These are phyloP conservation scores for Amphiprion percula DNA, from an alignment of 2,113 vertebrate genomes.

Conservation along the genomic window DNA sequence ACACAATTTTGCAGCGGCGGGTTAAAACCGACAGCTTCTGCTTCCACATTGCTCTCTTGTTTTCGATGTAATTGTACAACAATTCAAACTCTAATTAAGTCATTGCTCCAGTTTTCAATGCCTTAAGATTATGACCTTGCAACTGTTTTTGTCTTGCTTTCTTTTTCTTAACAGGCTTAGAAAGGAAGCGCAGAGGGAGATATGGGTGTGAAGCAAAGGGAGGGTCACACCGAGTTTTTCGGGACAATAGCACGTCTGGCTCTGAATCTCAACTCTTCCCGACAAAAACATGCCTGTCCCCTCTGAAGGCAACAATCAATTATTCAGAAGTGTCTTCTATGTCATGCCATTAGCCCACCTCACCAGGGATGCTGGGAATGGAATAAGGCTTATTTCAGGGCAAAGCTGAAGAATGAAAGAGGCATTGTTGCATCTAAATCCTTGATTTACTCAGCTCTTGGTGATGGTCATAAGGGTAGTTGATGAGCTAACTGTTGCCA, in stretches of 20 bases:
- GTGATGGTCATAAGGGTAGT: no score
- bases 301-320: conserved; percentile 29
- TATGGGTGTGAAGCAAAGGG: conserved; percentile 10
- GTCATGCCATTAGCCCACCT: conserved; percentile 13
- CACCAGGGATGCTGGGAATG: neutral
- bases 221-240: conserved; percentile 28
- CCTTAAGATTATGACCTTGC: neutral
- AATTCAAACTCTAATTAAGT: neutral
- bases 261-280: neutral
- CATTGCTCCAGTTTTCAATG: neutral
- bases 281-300: neutral
- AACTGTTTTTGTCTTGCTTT: neutral
- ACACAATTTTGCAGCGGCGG: conserved; percentile 3
- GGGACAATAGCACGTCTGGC: conserved; percentile 9
- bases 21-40: neutral
- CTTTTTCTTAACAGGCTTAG: neutral
- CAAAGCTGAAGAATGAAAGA: neutral
- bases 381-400: conserved; percentile 1
- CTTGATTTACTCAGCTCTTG: neutral
- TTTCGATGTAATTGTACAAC: neutral
- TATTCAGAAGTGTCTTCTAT: conserved; percentile 38
- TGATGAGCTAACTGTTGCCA: no score
- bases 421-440: neutral
- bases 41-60: neutral
- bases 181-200: neutral